Evolutionary conservation across 37 sponge, comb jelly and placozoan species (phyloP), one percentile per base, ranked within the genome.

Genomic region (Diacarnus erythraeanus): DNA sequence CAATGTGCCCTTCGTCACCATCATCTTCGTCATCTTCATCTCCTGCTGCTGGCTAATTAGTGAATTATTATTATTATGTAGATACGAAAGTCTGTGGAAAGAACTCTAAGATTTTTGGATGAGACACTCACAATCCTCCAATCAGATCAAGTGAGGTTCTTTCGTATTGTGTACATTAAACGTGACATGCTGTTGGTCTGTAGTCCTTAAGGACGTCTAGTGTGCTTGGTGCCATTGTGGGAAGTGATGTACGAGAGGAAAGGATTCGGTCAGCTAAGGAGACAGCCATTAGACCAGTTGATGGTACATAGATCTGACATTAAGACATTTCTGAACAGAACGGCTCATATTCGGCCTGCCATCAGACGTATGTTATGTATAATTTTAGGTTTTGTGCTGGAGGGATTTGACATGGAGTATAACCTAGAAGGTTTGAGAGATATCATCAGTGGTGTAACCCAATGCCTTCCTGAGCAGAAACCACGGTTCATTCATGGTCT

Each of bases 141-240:
- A 12, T 10, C 21, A 9, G 4, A 33, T 22, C 25, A 27, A 65
- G 63, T 51, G 29, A 83, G 80, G 90, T 84, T 43, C 3, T 44
- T 42, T 3, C 47, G 33, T 15, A 36, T 8, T 6, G 29, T 44
- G 2, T 8, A 42, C 15, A 42, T 36, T 5, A 43, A 40, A 42
- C 47, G 3, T 56, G 51, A 33, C 42, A 22, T 12, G 25, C 3
- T 34, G 34, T 63, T 38, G 58, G 5, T 18, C 8, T 2, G 4
- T 58, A 88, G 83, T 72, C 41, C 26, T 74, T 88, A 35, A 34
- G 77, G 72, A 34, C 37, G 23, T 69, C 64, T 69, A 10, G 40
- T 26, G 51, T 95, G 38, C 78, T 91, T 71, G 96, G 87, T 40
- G 89, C 81, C 21, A 47, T 95, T 29, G 93, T 81, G n/a, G 96